Evolutionary conservation across 2,888 invertebrate species (phyloP), one percentile per base, ranked within the genome.

Genomic region (Agapostemon virescens): DNA sequence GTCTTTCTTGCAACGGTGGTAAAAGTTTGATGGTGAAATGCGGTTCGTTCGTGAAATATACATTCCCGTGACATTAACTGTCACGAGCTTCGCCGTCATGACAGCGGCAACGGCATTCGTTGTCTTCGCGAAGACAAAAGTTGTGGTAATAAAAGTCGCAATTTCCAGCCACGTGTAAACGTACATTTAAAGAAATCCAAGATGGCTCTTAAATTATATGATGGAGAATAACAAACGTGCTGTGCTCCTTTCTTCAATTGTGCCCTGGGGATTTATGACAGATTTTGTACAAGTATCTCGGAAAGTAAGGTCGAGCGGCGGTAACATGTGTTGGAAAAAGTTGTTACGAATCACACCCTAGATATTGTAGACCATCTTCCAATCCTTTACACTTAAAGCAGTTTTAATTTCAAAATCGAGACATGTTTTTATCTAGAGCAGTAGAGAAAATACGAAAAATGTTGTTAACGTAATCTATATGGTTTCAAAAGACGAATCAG

Each of bases 1-100:
- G 17, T 74, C 40, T 33, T 68, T 64, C 26, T 49, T 6, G 20
- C 15, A 17, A 13, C n/a, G 26, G 15, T 2, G 17, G 15, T 20
- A 52, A 38, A 45, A 61, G 26, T 55, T 26, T 55, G 26, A 55
- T 55, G 55, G 55, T 26, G 55, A 26, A 52, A 61, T 20, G 61
- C 9, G 61, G 33, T n/a, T 17, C 30, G 20, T 30, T 33, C 33
- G 20, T 61, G 20, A 61, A 33, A 33, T 20, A 61, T 17, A 33
- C 61, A 61, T 55, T 55, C 55, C 26, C 55, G 26, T 55, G 55
- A 55, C 55, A 55, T 55, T 55, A 26, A 55, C 26, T 7, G 55
- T 55, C 55, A 26, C 2, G 26, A 55, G 55, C 17, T 26, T 17
- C 13, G 55, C 55, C 55, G 7, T 26, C 26, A 17, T 55, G 55